A percentile compares a stretch with the other conserved stretches of the same genome.
Evolutionary conservation across 2,113 vertebrate genomes (phyloP).

Genomic region (Mus pahari): DNA sequence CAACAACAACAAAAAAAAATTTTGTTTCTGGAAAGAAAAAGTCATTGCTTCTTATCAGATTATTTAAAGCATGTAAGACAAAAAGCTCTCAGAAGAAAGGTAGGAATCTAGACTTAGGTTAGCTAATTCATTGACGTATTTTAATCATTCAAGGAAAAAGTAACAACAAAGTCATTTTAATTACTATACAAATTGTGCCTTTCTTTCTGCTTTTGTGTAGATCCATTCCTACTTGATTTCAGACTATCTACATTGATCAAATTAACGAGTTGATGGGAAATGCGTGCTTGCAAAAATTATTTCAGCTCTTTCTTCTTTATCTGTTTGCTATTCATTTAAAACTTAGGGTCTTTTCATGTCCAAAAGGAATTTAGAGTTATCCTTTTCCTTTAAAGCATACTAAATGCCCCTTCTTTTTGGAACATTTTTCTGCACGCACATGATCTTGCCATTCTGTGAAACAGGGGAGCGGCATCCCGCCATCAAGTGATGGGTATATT

Average conservation of each 20-base stretch:
- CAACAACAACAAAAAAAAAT: not conserved
- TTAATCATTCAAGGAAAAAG: slow-evolving; percentile 60
- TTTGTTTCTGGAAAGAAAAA: not conserved
- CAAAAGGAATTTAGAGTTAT: slow-evolving; percentile 40
- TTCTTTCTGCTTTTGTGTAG: slow-evolving; percentile 8
- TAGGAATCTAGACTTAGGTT: slow-evolving; percentile 47
- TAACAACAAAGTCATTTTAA: slow-evolving; percentile 39
- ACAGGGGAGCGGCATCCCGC: not conserved
- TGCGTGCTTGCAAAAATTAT: slow-evolving; percentile 47
- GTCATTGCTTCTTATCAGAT: slow-evolving; percentile 40
- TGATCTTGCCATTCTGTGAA: slow-evolving; percentile 37
- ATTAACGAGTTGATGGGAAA: slow-evolving; percentile 63
- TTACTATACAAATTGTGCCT: slow-evolving; percentile 50
- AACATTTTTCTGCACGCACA: slow-evolving; percentile 8
- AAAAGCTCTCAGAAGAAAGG: slow-evolving; percentile 34
- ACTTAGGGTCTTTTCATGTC: slow-evolving; percentile 38
- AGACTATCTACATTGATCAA: slow-evolving; percentile 66
- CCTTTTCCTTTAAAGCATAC: slow-evolving; percentile 49
- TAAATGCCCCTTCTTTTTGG: slow-evolving; percentile 12
- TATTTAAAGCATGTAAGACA: slow-evolving; percentile 52
- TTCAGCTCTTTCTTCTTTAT: slow-evolving; percentile 46
- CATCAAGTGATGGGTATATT: not conserved
- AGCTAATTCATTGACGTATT: slow-evolving; percentile 61
- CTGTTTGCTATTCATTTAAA: slow-evolving; percentile 60
- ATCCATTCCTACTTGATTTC: slow-evolving; percentile 61